Evolutionary conservation across 1,140 invertebrate genomes (phyloP).

Genomic region (Homarus americanus): DNA sequence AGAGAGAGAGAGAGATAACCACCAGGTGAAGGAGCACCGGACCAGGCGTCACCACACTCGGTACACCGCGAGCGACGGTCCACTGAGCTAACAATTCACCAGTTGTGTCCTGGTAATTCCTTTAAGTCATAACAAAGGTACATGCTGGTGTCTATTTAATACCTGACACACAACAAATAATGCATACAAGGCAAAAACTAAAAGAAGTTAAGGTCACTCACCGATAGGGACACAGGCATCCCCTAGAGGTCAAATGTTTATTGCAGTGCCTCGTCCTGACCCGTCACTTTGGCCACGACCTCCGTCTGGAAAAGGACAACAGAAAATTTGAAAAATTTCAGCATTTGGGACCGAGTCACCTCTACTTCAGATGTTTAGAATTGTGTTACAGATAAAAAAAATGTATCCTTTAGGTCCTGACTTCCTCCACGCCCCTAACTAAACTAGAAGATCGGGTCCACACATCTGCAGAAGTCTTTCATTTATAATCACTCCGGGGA

Average conservation of each 20-base stretch:
- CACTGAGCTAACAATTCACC: too few relatives aligned
- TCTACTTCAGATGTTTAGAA: not conserved
- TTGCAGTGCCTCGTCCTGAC: not conserved
- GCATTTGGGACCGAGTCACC: not conserved
- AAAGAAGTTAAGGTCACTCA: not conserved
- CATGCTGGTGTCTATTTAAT: not conserved
- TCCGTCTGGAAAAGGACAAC: not conserved
- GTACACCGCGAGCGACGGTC: too few relatives aligned
- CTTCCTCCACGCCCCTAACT: not conserved
- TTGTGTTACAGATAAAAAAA: not conserved
- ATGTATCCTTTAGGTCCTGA: not conserved
- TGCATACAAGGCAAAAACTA: not conserved
- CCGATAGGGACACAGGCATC: not conserved
- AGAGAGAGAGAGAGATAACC: too few relatives aligned
- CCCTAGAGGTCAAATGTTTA: slow-evolving; percentile 4
- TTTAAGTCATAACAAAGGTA: not conserved
- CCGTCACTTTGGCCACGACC: not conserved
- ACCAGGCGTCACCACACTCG: too few relatives aligned
- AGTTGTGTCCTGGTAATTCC: too few relatives aligned
- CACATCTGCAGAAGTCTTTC: not conserved
- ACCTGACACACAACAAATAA: not conserved
- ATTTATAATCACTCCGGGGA: not conserved
- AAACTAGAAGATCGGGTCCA: not conserved
- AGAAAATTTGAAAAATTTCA: not conserved
- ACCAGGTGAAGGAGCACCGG: too few relatives aligned